Evolutionary conservation across 2,888 invertebrate genomes (phyloP).

Genomic region (Eilema sororculum): DNA sequence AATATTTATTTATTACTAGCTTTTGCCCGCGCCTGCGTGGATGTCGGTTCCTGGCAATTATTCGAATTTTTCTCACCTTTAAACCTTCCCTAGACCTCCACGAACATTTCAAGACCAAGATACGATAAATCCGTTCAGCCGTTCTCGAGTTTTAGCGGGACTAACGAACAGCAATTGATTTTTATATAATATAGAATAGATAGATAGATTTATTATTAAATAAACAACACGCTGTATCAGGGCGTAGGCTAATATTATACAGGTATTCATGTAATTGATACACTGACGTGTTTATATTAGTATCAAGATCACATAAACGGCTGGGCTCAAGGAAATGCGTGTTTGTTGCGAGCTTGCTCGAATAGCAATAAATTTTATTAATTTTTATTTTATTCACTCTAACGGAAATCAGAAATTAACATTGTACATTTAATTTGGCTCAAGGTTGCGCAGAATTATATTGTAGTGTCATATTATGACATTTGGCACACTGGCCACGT

Average conservation of each 20-base stretch:
- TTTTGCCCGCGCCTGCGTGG: no score
- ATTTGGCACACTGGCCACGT: neutral
- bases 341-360: neutral
- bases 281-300: constrained; percentile 2
- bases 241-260: constrained; percentile 26
- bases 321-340: constrained; percentile 16
- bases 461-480: neutral
- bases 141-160: no score
- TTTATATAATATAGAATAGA: no score
- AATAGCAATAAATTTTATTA: neutral
- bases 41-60: no score
- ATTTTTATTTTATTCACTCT: constrained; percentile 6
- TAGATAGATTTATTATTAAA: no score
- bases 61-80: no score
- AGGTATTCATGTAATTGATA: constrained; percentile 32
- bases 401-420: constrained; percentile 7
- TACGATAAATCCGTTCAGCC: no score
- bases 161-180: no score
- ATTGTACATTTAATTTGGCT: neutral
- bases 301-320: constrained; percentile 7
- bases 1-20: no score
- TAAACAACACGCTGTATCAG: constrained; percentile 30
- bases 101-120: no score
- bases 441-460: constrained; percentile 5
- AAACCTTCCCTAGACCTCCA: no score